Conservation (phyloP, 2,888 invertebrate species). For the Axea sp. region DNA sequence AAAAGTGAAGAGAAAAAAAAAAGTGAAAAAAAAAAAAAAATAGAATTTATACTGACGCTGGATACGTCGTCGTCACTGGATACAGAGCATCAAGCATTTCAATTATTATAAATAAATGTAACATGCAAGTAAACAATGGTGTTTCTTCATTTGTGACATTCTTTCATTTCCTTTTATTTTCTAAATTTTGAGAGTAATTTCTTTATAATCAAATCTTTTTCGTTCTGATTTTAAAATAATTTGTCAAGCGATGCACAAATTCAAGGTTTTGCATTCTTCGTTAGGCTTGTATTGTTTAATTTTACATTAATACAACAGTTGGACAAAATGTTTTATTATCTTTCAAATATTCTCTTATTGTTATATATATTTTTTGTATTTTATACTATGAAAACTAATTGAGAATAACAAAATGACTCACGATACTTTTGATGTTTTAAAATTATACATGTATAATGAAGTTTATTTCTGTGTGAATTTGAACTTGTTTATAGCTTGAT, state of each 20-base stretch:
- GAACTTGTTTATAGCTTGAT: conserved; percentile 1
- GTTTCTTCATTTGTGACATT: conserved; percentile 45
- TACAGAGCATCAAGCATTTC: conserved; percentile 65
- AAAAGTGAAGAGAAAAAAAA: conserved; percentile 32
- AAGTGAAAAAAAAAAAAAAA: conserved; percentile 27
- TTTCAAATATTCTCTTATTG: no score
- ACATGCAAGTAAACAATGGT: conserved; percentile 59
- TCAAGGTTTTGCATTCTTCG: no score
- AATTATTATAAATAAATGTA: conserved; percentile 65
- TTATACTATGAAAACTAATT: no score
- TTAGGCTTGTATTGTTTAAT: no score
- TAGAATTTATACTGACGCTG: conserved; percentile 63
- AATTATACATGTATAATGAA: no score
- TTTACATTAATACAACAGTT: no score
- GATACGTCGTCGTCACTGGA: conserved; percentile 66
- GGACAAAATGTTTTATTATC: no score
- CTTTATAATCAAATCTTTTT: conserved; percentile 1
- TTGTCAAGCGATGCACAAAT: conserved; percentile 2
- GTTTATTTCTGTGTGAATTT: no score
- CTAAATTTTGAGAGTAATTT: not conserved
- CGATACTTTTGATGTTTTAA: no score
- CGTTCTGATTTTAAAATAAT: not conserved
- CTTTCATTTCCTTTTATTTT: conserved; percentile 18
- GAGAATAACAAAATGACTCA: no score
- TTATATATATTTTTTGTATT: not conserved